Evolutionary conservation across 1,140 invertebrate genomes (phyloP).

Genomic region (Episyrphus balteatus): DNA sequence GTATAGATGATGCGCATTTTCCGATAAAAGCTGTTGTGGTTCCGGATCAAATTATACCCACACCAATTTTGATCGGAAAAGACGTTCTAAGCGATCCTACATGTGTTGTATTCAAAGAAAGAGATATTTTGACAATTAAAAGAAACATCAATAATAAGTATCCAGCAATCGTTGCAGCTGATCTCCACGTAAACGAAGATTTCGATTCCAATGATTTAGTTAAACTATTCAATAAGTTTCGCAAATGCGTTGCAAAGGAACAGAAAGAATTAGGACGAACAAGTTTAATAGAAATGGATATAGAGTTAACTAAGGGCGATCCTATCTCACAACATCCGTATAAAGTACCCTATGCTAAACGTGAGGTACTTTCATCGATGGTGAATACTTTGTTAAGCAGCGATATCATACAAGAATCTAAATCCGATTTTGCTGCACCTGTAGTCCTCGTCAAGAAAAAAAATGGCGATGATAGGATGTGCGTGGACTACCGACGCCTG

Average conservation of each 20-base stretch:
- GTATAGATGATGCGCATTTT: neutral
- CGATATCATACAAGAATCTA: neutral
- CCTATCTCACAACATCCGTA: neutral
- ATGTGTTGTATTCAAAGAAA: too few relatives aligned
- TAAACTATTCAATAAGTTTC: neutral
- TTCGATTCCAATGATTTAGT: neutral
- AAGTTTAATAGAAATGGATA: neutral
- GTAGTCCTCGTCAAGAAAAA: too few relatives aligned
- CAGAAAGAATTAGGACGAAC: neutral
- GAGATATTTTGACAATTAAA: too few relatives aligned
- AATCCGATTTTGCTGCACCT: neutral
- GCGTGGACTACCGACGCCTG: too few relatives aligned
- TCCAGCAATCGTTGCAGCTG: neutral
- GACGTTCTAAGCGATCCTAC: neutral
- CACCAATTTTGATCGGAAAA: neutral
- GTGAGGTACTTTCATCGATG: neutral
- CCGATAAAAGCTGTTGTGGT: neutral
- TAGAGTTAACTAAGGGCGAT: neutral
- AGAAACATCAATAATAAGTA: neutral
- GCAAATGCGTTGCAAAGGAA: neutral
- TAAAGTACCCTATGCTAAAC: neutral
- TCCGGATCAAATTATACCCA: neutral
- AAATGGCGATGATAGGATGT: too few relatives aligned
- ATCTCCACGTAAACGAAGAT: neutral
- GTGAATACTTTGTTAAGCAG: neutral